Base-by-base conservation (phyloP, 2,888 invertebrate genomes). In the Brenthis ino region DNA sequence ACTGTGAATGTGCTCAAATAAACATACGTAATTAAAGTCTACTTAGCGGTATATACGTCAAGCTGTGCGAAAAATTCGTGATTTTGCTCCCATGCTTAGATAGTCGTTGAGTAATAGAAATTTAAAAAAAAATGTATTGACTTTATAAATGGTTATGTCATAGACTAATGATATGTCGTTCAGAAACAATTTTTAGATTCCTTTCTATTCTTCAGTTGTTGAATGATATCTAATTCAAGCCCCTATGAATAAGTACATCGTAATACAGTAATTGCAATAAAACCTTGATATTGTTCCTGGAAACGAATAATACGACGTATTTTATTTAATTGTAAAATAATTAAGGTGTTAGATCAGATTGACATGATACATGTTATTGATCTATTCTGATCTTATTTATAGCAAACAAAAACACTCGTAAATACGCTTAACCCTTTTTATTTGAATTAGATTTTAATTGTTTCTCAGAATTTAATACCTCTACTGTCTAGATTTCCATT, bases 1-100 rank as follows among this genome's bases (percentile, higher is more conserved):
- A 28, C 3, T 4, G 28, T 28, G 28, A 28, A 28, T 28, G 28
- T 28, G 28, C 28, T 28, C 28, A 28, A 28, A 28, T 28, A 28
- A 28, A 65, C 60, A 55, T 54, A 64, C 57, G 61, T 70, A 65
- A 55, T 58, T 68, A 63, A 68, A 68, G 65, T 68, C 56, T 56
- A 50, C 20, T 60, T 53, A 63, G 47, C 50, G 55, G 57, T 47
- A 55, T 63, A 47, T 60, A 66, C 70, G 72, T 70, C 69, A 65
- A 55, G 20, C 51, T 64, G 65, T 72, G 47, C 63, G 70, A 66
- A 70, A 68, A 70, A 72, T 54, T 70, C 72, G 70, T 72, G 68
- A 70, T 72, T 68, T 70, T 61, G 58, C 56, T 0, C 28, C 28
- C 28, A 4, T 28, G 28, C 28, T 28, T 28, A 28, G 28, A 28